These are phyloP conservation scores for Drepana arcuata DNA, from an alignment of 1,140 invertebrate species.

Conservation along the genomic window DNA sequence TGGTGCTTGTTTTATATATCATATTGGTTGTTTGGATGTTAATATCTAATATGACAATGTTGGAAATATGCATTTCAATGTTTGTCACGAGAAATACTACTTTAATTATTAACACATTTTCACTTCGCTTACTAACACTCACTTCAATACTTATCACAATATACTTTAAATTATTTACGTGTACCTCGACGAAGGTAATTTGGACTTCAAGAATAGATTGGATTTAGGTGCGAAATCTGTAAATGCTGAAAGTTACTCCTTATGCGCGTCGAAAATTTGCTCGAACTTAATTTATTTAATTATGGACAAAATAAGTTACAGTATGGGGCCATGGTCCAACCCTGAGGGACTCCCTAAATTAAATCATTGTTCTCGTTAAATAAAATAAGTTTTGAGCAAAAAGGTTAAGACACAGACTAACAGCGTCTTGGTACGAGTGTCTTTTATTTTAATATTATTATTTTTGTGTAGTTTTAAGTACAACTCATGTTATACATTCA, in stretches of 20 bases:
- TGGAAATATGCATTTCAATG: slow-evolving; percentile 14
- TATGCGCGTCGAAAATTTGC: no score
- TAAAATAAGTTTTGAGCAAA: slow-evolving; percentile 33
- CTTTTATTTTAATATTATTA: slow-evolving; percentile 47
- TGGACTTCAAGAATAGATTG: slow-evolving; percentile 72
- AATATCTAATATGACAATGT: slow-evolving; percentile 6
- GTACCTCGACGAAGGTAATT: slow-evolving; percentile 34
- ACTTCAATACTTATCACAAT: slow-evolving; percentile 30
- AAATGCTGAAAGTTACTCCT: slow-evolving; percentile 43
- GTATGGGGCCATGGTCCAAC: no score
- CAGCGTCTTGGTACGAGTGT: slow-evolving; percentile 70
- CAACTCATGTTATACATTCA: slow-evolving; percentile 21
- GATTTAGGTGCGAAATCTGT: slow-evolving; percentile 57
- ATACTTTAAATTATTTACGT: slow-evolving; percentile 21
- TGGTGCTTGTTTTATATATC: slow-evolving; percentile 18
- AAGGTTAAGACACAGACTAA: slow-evolving; percentile 47
- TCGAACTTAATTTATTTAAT: no score
- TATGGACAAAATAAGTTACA: no score
- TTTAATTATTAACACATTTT: slow-evolving; percentile 13
- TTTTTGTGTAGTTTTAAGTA: slow-evolving; percentile 17
- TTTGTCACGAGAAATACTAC: no score
- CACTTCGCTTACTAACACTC: slow-evolving; percentile 55
- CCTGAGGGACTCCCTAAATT: slow-evolving; percentile 5
- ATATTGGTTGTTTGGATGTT: slow-evolving; percentile 13
- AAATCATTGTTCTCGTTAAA: slow-evolving; percentile 4